A percentile compares a stretch with the other conserved stretches of the same genome.
phyloP scores from a whole-genome alignment of 2,888 invertebrate species.

The Drosophila meridiana region DNA sequence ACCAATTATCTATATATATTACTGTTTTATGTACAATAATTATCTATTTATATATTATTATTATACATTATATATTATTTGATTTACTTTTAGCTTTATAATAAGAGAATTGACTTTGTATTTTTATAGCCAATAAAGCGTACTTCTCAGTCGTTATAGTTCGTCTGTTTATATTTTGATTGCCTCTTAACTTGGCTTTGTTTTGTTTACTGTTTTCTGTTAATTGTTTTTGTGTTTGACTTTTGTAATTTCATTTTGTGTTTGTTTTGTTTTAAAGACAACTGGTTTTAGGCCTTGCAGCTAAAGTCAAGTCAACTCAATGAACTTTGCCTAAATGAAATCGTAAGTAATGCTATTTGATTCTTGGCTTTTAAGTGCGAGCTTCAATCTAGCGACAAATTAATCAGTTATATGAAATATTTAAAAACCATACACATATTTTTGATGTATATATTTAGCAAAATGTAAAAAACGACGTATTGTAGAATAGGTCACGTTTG shows the following conservation, averaged over 20 bases:
- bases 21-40: neutral
- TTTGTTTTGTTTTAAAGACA: constrained; percentile 42
- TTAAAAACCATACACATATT: neutral
- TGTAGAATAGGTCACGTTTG: constrained; percentile 17
- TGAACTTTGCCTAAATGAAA: neutral
- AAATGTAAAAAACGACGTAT: neutral
- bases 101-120: neutral
- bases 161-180: constrained; percentile 1
- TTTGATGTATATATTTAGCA: neutral
- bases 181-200: constrained; percentile 34
- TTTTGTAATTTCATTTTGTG: constrained; percentile 18
- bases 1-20: neutral
- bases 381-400: neutral
- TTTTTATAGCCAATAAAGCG: neutral
- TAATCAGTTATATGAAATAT: no score
- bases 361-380: neutral
- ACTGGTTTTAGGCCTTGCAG: constrained; percentile 43
- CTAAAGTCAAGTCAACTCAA: constrained; percentile 15
- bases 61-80: no score
- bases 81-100: no score
- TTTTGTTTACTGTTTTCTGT: constrained; percentile 34
- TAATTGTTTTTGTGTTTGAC: constrained; percentile 43
- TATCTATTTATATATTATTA: no score
- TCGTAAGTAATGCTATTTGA: neutral
- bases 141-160: neutral